Evolutionary conservation across 2,113 vertebrate genomes (phyloP), one percentile per base, ranked within the genome.

Genomic region (Amazona vittata): DNA sequence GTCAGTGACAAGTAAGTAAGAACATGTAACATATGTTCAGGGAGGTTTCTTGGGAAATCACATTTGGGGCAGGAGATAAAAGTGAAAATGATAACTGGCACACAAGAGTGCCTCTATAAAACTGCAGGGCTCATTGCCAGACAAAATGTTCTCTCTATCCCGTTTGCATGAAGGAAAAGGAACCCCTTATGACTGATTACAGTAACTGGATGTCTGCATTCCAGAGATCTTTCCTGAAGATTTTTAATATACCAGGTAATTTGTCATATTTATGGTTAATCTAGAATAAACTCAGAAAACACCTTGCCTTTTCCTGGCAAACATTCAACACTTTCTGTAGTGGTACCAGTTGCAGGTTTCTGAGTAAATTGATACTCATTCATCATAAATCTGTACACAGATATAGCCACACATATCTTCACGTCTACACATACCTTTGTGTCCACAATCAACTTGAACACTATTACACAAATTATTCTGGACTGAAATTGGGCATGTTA

Each of bases 171-270:
- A 35, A 80, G 39, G 39, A 90, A 69, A 89, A 83, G 57, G 59
- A 92, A 87, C 29, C 25, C 41, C 52, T 62, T 62, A 74, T 77
- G 84, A 89, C 31, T 84, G 67, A 89, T 89, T 75, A 49, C 33
- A 31, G 55, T 89, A 95, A 63, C 73, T 86, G 85, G 29, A 73
- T 75, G 57, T 85, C 70, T 91, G 65, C 84, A 94, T 90, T 96
- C 92, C 80, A 79, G 46, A 55, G 53, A 41, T 49, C 43, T 60
- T 91, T 93, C 60, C 64, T 49, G 57, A 55, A 60, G 67, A 90
- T 83, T 94, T 94, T 88, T 64, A 81, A 25, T 53, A 53, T 59
- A 37, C 8, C 70, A 83, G 52, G 35, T 84, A 22, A 95, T 86
- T 95, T 86, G 65, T 93, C 52, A 55, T 79, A 84, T 73, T 88